These are phyloP conservation scores for Anoplolepis gracilipes DNA, from an alignment of 1,140 invertebrate species.

Conservation along the genomic window DNA sequence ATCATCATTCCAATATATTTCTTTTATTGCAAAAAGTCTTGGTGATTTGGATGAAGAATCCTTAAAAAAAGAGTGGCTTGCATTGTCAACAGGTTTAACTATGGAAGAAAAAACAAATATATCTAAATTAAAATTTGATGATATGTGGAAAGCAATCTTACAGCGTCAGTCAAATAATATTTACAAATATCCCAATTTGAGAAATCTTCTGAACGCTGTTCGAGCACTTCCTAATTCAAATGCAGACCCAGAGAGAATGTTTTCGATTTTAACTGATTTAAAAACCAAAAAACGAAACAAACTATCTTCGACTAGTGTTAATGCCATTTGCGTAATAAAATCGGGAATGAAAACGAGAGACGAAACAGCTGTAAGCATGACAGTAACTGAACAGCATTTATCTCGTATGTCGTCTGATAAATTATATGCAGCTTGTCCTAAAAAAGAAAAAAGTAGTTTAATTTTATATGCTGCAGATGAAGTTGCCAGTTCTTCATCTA, in stretches of 20 bases:
- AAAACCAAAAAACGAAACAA: too few relatives aligned
- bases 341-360: not conserved
- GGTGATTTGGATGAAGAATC: not conserved
- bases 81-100: not conserved
- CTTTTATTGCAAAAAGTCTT: not conserved
- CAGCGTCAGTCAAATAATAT: not conserved
- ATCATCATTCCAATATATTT: not conserved
- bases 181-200: not conserved
- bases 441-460: not conserved
- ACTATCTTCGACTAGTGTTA: too few relatives aligned
- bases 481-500: not conserved
- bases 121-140: not conserved
- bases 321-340: too few relatives aligned
- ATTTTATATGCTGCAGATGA: not conserved
- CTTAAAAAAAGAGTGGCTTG: conserved; percentile 6
- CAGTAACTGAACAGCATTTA: not conserved
- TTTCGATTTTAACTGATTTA: too few relatives aligned
- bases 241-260: too few relatives aligned
- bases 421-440: not conserved
- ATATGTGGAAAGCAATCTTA: conserved; percentile 9
- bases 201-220: not conserved
- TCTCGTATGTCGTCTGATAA: not conserved
- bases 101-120: not conserved
- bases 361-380: not conserved
- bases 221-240: too few relatives aligned